Conservation (phyloP, 37 sponge, comb jelly and placozoan genomes). For the Sycon ciliatum region DNA sequence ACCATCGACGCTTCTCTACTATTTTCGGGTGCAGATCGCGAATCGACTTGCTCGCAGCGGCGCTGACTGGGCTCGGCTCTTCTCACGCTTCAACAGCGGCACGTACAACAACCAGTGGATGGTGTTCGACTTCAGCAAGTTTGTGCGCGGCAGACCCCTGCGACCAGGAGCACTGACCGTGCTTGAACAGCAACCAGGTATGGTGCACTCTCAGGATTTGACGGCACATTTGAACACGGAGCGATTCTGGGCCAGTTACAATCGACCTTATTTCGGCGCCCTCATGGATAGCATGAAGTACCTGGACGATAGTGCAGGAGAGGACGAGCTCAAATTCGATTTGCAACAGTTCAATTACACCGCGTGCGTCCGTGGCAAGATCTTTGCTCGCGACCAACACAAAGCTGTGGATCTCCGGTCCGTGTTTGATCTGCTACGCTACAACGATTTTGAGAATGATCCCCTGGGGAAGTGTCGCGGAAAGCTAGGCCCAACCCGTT, state of each 20-base stretch:
- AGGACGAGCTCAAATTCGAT: too few species aligned
- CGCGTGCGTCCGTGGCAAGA: too few species aligned
- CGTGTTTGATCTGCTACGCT: too few species aligned
- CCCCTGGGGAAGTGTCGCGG: too few species aligned
- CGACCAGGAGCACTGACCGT: slow-evolving; percentile 55
- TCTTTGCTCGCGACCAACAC: too few species aligned
- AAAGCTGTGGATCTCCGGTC: too few species aligned
- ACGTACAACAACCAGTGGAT: slow-evolving; percentile 89
- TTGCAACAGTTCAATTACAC: too few species aligned
- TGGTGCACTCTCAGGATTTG: too few species aligned
- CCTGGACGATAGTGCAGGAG: too few species aligned
- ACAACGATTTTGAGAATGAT: too few species aligned
- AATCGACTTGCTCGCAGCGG: slow-evolving; percentile 71
- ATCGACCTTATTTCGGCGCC: slow-evolving; percentile 57
- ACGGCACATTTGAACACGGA: slow-evolving; percentile 52
- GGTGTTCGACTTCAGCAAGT: slow-evolving; percentile 84
- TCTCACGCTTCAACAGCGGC: slow-evolving; percentile 73
- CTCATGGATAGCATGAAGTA: not conserved
- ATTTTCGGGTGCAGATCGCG: slow-evolving; percentile 56
- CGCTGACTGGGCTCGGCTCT: slow-evolving; percentile 56
- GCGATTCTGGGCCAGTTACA: slow-evolving; percentile 89
- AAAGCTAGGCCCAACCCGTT: too few species aligned
- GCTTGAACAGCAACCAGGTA: slow-evolving; percentile 89
- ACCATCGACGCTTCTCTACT: too few species aligned
- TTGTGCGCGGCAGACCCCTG: slow-evolving; percentile 24